Evolutionary conservation across 92 coral and sea anemone genomes (phyloP), one percentile per base, ranked within the genome.

Genomic region (Porites cylindrica): DNA sequence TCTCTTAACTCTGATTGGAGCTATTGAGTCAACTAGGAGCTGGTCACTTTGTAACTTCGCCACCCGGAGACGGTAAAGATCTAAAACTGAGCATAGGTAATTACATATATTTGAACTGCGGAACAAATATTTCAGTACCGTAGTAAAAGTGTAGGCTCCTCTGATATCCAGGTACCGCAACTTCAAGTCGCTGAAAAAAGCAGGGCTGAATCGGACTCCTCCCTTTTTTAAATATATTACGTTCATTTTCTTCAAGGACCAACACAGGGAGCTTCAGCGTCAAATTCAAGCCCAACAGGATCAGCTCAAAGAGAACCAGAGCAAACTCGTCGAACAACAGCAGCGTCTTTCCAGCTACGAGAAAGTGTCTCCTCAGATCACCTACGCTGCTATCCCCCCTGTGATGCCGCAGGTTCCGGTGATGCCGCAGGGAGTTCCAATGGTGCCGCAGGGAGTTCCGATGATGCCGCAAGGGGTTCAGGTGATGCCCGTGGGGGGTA

Each of bases 251-350:
- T 12, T 78, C 17, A 8, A 97, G 99, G 95, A 93, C 58, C 92
- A 88, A 58, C 93, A 93, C 51, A 87, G 89, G 19, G 90, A 96
- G 47, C 90, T 97, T 4, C 96, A 97, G 65, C 90, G 89, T 62
- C 96, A 95, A 77, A 94, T 97, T 81, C 96, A 92, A 70, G 91
- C 95, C 24, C 99, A 97, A 76, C 96, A 97, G 85, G 96, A 91
- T 19, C 96, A 93, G 75, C 80, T 97, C 51, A 90, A 86, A 70
- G 81, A 78, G 77, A 90, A 95, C 85, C 88, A 92, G 54, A 88
- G 68, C 23, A 94, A 91, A 53, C 91, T 95, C 43, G 90, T 85
- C 54, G 96, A 91, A 38, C 98, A 93, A 68, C 92, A 93, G 53
- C 91, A 86, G 19, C 16, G 89, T 21, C 79, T 94, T 53, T 72